Percentiles rank a stretch among this genome's conserved stretches.
These are phyloP conservation scores for Halocynthia aurantium DNA, from an alignment of 23 tunicate genomes.

Conservation along the genomic window DNA sequence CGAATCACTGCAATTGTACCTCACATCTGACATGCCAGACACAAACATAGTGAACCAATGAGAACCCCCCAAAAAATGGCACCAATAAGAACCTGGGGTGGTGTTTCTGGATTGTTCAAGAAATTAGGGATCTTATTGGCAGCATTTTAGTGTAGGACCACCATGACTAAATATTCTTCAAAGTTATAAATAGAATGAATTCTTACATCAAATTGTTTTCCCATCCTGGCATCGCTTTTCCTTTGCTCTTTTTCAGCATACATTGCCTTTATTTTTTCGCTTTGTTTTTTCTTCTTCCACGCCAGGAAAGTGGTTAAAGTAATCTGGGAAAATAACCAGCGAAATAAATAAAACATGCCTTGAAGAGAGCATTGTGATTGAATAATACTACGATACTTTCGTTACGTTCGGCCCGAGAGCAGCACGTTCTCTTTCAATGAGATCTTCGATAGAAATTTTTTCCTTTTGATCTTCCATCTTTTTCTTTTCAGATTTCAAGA, in stretches of 20 bases:
- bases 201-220: slow-evolving; percentile 47
- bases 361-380: neutral
- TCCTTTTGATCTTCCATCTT: slow-evolving; percentile 87
- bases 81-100: no score
- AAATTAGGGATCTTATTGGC: neutral
- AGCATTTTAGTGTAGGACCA: neutral
- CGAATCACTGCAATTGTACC: no score
- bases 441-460: slow-evolving; percentile 89
- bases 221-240: slow-evolving; percentile 74
- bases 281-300: slow-evolving; percentile 92
- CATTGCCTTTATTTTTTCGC: slow-evolving; percentile 69
- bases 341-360: neutral
- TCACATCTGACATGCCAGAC: no score
- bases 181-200: neutral
- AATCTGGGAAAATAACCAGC: slow-evolving; percentile 26
- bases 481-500: slow-evolving; percentile 84
- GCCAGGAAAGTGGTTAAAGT: slow-evolving; percentile 81
- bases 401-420: slow-evolving; percentile 91
- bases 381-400: slow-evolving; percentile 30
- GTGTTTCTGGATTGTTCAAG: no score
- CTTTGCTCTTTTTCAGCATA: slow-evolving; percentile 69
- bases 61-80: no score
- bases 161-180: no score
- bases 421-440: slow-evolving; percentile 93
- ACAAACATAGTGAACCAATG: no score